Evolutionary conservation across 2,888 invertebrate species (phyloP), one percentile per base, ranked within the genome.

Genomic region (Isotomurus palustris): DNA sequence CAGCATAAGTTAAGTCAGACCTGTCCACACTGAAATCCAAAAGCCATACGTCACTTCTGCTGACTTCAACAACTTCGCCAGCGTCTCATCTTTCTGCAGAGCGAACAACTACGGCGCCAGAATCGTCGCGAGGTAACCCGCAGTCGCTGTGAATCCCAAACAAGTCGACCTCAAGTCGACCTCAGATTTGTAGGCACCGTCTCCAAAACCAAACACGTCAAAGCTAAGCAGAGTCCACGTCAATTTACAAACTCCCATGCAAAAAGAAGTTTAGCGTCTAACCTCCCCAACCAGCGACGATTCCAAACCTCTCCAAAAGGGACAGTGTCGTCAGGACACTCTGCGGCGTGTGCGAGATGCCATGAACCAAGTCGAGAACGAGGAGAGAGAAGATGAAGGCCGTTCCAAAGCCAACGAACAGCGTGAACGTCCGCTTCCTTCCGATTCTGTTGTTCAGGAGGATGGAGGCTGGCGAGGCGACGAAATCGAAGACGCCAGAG

Each of bases 401-500:
- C 2, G 67, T 58, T 10, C 64, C 67, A 10, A 57, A 2, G 5
- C 49, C 40, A 54, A 67, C 56, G 40, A 54, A 66, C 14, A 59
- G 19, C 24, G 62, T 49, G 32, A 63, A 56, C 5, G 68, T 58
- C 41, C 58, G 63, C 21, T 54, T 51, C 57, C 68, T 40, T 19
- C 67, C 67, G 2, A 69, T 49, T 25, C 60, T 44, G 36, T 64
- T 63, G 29, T 56, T 62, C n/a, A 61, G 56, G 10, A 53, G 40
- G 22, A 64, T 51, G 10, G 64, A 22, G 12, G 60, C 60, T 1
- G 64, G 60, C 14, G 36, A 57, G 2, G 41, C 68, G 17, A 63
- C 24, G 12, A 59, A 35, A 29, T 69, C 69, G 19, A 66, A 56
- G 5, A 66, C 25, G 6, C 66, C 67, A 56, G 66, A 56, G 53